phyloP scores from a whole-genome alignment of 1,140 invertebrate species.

The Trichoplusia ni region DNA sequence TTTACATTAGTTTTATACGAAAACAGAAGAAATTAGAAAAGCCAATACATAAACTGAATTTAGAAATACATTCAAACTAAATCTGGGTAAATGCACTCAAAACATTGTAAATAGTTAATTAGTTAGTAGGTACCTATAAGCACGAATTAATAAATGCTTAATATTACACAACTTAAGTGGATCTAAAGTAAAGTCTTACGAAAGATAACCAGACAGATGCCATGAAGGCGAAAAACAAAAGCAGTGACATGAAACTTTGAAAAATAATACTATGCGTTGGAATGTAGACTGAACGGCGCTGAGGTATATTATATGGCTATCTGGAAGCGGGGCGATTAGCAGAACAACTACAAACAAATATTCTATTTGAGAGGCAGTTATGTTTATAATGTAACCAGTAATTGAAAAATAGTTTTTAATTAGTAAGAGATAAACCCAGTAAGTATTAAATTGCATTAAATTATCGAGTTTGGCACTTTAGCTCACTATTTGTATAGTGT shows the following conservation, averaged over 20 bases:
- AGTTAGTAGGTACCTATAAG: too few relatives aligned
- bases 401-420: not conserved
- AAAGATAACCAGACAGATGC: too few relatives aligned
- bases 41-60: too few relatives aligned
- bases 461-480: slow-evolving; percentile 36
- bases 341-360: too few relatives aligned
- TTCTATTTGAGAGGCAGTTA: too few relatives aligned
- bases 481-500: slow-evolving; percentile 26
- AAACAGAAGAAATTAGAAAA: too few relatives aligned
- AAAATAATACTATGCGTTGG: slow-evolving; percentile 32
- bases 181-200: too few relatives aligned
- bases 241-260: not conserved
- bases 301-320: slow-evolving; percentile 25
- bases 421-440: not conserved
- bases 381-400: not conserved
- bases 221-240: too few relatives aligned
- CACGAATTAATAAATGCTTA: too few relatives aligned
- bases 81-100: not conserved
- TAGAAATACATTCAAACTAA: too few relatives aligned
- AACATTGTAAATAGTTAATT: not conserved
- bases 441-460: not conserved
- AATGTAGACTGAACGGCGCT: slow-evolving; percentile 29
- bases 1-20: too few relatives aligned
- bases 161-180: not conserved
- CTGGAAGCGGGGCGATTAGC: not conserved